phyloP scores from a whole-genome alignment of 2,113 vertebrate species.

The Heterotis niloticus region DNA sequence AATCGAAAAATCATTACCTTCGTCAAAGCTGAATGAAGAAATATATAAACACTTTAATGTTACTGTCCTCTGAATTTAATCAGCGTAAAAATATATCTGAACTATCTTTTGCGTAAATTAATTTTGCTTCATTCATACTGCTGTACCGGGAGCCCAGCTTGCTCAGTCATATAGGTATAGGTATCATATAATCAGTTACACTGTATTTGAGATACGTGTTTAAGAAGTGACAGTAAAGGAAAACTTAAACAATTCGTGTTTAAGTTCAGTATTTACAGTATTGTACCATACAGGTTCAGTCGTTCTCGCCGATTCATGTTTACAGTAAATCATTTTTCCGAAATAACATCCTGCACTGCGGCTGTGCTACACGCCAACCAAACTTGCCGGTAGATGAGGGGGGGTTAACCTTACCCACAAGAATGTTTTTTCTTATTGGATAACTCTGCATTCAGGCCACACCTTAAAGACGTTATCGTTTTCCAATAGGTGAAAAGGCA shows the following conservation, averaged over 20 bases:
- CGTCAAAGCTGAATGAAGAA: too few relatives aligned
- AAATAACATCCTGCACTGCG: constrained; percentile 33
- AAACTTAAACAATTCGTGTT: not conserved
- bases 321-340: not conserved
- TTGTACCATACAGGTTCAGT: not conserved
- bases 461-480: constrained; percentile 2
- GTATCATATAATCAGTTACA: too few relatives aligned
- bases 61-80: too few relatives aligned
- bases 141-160: too few relatives aligned
- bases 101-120: too few relatives aligned
- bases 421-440: constrained; percentile 1
- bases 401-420: not conserved
- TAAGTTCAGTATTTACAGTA: not conserved
- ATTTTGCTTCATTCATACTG: too few relatives aligned
- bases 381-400: not conserved
- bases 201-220: too few relatives aligned
- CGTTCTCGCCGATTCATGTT: not conserved
- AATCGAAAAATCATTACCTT: too few relatives aligned
- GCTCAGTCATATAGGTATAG: too few relatives aligned
- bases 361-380: constrained; percentile 32
- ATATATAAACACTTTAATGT: too few relatives aligned
- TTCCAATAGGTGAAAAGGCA: not conserved
- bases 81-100: too few relatives aligned
- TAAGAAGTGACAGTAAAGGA: too few relatives aligned
- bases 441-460: not conserved